Percentiles rank a stretch among this genome's conserved stretches.
Conservation (phyloP, 2,888 invertebrate genomes). For the Archips xylosteana region DNA sequence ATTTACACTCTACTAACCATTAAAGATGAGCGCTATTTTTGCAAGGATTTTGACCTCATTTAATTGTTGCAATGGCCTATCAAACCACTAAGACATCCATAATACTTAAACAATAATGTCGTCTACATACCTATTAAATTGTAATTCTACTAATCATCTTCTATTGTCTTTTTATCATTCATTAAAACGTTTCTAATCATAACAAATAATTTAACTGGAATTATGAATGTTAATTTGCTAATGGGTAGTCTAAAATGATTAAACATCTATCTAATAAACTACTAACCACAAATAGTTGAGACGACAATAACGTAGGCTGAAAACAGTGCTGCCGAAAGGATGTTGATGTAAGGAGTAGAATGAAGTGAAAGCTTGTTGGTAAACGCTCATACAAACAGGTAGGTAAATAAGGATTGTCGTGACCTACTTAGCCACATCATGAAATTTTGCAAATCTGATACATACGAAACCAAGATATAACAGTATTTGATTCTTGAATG, state of each 20-base stretch:
- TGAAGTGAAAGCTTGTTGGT: not conserved
- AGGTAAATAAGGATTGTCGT: not conserved
- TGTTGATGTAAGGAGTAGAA: not conserved
- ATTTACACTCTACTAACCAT: slow-evolving; percentile 9
- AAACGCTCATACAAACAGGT: not conserved
- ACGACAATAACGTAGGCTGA: not conserved
- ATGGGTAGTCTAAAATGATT: not conserved
- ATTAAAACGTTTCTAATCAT: too few relatives aligned
- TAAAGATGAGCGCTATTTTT: not conserved
- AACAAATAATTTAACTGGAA: too few relatives aligned
- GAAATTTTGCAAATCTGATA: too few relatives aligned
- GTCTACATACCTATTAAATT: too few relatives aligned
- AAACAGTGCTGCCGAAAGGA: not conserved
- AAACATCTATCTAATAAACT: not conserved
- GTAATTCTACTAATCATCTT: too few relatives aligned
- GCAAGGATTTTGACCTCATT: not conserved
- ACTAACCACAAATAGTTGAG: not conserved
- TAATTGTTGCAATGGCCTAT: not conserved
- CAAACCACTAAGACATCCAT: not conserved
- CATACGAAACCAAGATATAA: too few relatives aligned
- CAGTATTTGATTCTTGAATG: too few relatives aligned
- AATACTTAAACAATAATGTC: not conserved
- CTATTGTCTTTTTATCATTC: too few relatives aligned
- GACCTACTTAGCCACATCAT: not conserved
- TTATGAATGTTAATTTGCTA: not conserved